These are phyloP conservation scores for Oscheius sp. DNA, from an alignment of 2,888 invertebrate genomes.

Conservation along the genomic window DNA sequence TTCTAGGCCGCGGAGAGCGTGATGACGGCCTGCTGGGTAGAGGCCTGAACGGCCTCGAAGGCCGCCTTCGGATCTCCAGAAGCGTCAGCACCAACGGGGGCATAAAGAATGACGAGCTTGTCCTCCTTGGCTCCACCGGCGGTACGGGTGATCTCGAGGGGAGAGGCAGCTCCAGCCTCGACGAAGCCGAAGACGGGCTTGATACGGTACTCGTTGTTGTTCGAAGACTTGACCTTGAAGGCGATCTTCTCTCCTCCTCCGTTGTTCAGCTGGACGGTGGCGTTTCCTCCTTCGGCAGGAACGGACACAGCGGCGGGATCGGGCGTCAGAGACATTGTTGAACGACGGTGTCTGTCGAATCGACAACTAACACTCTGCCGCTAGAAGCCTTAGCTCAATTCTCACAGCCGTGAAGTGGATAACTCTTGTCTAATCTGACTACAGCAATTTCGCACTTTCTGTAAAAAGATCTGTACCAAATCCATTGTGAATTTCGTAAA, in stretches of 20 bases:
- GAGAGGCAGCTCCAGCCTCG: constrained; percentile 31
- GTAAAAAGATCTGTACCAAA: too few relatives aligned
- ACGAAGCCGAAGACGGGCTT: constrained; percentile 47
- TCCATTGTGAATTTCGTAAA: too few relatives aligned
- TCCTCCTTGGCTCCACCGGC: constrained; percentile 29
- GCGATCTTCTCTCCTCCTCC: constrained; percentile 9
- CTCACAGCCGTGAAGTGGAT: too few relatives aligned
- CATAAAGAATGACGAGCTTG: constrained; percentile 38
- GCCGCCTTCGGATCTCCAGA: constrained; percentile 35
- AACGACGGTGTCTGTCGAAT: too few relatives aligned
- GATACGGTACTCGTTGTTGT: constrained; percentile 33
- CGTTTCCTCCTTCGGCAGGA: too few relatives aligned
- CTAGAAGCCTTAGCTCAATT: too few relatives aligned
- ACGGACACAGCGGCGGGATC: neutral
- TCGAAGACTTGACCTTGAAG: constrained; percentile 25
- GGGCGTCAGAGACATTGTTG: neutral
- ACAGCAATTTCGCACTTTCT: too few relatives aligned
- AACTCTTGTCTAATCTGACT: too few relatives aligned
- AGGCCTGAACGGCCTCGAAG: constrained; percentile 28
- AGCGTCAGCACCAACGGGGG: constrained; percentile 34
- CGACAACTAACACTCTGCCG: too few relatives aligned
- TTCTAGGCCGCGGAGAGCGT: constrained; percentile 27
- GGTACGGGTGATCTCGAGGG: constrained; percentile 34
- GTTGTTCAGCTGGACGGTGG: too few relatives aligned
- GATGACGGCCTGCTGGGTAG: constrained; percentile 28